Base-by-base conservation (phyloP, 2,797 vertebrate genomes). In the Emys orbicularis region DNA sequence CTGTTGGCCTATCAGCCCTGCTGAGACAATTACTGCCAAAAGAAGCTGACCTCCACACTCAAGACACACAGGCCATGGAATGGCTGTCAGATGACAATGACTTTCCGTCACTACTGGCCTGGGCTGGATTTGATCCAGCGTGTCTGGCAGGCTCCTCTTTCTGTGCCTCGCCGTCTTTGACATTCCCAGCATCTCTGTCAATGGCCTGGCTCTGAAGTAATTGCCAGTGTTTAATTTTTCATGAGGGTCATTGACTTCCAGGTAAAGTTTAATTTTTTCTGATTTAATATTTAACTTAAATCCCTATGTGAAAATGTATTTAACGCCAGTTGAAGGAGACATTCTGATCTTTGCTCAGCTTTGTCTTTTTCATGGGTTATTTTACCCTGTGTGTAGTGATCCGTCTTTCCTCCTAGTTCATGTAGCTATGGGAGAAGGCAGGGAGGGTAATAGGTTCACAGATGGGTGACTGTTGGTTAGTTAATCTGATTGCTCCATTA, bases 201-300 rank as follows among this genome's bases (percentile, higher is more conserved):
- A 19, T 53, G 68, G 52, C 90, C 87, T 50, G 86, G 44, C 21
- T 31, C 85, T 34, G 4, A 52, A 34, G 16, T 6, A 56, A 15
- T 34, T 31, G 29, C 44, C 23, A 34, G 59, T 29, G 29, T 53
- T 91, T 79, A 50, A 34, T 84, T 92, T 93, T 91, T 50, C 89
- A 41, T 13, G 52, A 59, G 76, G 61, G 79, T 90, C 61, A 44
- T 92, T 90, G 91, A 84, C 86, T 94, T 65, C 50, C 52, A 82
- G 95, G 91, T 86, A 96, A 97, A 93, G 65, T 65, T 90, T 97
- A 81, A 90, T 95, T 85, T 84, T 83, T 41, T 4, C 4, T 52
- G 29, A 74, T 95, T 96, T 97, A 97, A 97, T 97, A 82, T 97
- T 97, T 97, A 98, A 97, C 95, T 86, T 9, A 0, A 68, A n/a